A percentile compares a stretch with the other conserved stretches of the same genome.
Evolutionary conservation across 1,140 invertebrate species (phyloP).

Genomic region (Spodoptera litura): DNA sequence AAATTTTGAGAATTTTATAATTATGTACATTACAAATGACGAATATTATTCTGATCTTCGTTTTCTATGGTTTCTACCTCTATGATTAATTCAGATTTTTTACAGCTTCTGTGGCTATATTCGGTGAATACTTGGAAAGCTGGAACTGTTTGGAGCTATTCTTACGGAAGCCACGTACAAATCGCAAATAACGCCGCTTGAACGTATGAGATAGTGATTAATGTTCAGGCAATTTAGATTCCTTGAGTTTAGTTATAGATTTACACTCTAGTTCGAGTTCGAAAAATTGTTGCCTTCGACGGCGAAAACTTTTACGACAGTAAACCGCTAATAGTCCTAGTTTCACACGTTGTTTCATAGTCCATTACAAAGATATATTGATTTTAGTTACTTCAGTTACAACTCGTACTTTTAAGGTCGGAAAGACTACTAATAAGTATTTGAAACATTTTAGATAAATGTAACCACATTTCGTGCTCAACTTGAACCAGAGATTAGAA

Average conservation of each 20-base stretch:
- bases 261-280: too few relatives aligned
- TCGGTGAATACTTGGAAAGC: neutral
- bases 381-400: conserved; percentile 8
- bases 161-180: conserved; percentile 4
- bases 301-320: conserved; percentile 25
- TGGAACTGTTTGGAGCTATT: neutral
- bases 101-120: too few relatives aligned
- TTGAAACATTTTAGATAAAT: neutral
- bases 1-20: too few relatives aligned
- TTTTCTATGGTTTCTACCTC: too few relatives aligned
- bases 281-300: conserved; percentile 10
- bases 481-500: neutral
- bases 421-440: too few relatives aligned
- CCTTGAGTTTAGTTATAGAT: conserved; percentile 6
- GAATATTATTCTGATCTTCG: too few relatives aligned
- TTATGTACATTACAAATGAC: too few relatives aligned
- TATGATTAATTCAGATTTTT: too few relatives aligned
- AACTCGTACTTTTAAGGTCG: neutral
- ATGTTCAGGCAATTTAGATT: conserved; percentile 16
- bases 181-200: conserved; percentile 11
- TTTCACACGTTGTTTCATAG: conserved; percentile 33
- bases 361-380: conserved; percentile 41
- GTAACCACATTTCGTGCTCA: neutral
- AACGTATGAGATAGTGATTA: conserved; percentile 31
- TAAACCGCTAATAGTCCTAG: conserved; percentile 44